phyloP scores from a whole-genome alignment of 1,140 invertebrate species.

The Zeugodacus cucurbitae region DNA sequence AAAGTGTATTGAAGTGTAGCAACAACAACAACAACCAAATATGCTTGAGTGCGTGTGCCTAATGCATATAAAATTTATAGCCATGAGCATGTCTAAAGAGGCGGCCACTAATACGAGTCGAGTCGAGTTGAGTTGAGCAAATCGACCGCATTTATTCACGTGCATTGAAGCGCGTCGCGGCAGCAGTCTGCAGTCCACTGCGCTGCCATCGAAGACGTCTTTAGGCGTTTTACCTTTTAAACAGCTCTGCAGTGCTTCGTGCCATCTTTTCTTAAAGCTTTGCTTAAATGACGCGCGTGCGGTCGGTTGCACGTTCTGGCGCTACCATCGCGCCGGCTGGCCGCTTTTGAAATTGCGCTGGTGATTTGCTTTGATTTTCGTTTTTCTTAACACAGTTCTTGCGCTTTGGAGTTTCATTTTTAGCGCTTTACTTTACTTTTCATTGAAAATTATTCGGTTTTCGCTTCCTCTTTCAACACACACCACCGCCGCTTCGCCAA shows the following conservation, averaged over 20 bases:
- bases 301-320: neutral
- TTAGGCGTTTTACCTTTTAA: neutral
- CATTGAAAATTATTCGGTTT: neutral
- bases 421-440: neutral
- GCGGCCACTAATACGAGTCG: neutral
- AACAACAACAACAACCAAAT: too few species aligned
- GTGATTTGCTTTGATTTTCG: constrained; percentile 4
- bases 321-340: neutral
- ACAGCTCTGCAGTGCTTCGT: neutral
- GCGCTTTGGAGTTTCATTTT: neutral
- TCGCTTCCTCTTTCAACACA: neutral
- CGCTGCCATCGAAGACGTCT: neutral
- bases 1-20: neutral
- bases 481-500: neutral
- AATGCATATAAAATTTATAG: neutral
- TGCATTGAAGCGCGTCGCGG: constrained; percentile 9
- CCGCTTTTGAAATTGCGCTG: neutral
- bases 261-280: neutral
- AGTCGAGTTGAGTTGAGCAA: neutral
- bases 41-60: neutral
- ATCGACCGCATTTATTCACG: neutral
- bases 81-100: neutral
- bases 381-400: neutral
- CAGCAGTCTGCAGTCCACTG: neutral
- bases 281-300: neutral